phyloP scores from a whole-genome alignment of 2,113 vertebrate genomes.

The Chlamydotis undulata region DNA sequence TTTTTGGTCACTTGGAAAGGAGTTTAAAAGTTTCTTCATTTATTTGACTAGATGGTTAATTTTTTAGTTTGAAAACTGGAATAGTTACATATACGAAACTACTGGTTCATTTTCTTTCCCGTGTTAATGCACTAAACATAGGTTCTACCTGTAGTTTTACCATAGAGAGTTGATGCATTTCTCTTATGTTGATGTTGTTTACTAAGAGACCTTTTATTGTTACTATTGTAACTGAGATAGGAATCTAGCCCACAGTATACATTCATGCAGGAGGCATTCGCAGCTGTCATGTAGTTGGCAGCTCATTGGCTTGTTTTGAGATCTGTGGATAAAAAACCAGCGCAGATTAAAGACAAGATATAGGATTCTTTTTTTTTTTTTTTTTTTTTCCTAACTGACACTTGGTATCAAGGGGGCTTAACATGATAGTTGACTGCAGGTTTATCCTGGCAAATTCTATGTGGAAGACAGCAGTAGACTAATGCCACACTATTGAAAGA shows the following conservation, averaged over 20 bases:
- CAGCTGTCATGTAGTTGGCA: constrained; percentile 32
- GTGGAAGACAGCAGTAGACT: not conserved
- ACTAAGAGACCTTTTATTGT: not conserved
- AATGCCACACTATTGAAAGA: not conserved
- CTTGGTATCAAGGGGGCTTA: not conserved
- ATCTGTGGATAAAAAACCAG: constrained; percentile 7
- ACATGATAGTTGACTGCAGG: not conserved
- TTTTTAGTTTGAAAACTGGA: not conserved
- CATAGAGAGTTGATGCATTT: not conserved
- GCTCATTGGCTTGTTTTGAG: constrained; percentile 18
- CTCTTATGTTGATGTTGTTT: not conserved
- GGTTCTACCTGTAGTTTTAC: not conserved
- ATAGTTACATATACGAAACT: not conserved
- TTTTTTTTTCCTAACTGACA: not conserved
- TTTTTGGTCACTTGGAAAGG: not conserved
- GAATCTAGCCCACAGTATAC: constrained; percentile 22
- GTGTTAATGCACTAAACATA: not conserved
- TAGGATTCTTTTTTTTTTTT: not conserved
- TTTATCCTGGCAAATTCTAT: not conserved
- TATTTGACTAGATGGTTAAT: not conserved
- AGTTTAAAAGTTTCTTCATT: not conserved
- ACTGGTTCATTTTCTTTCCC: not conserved
- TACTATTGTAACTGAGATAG: not conserved
- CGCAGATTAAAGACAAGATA: constrained; percentile 44
- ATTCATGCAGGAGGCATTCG: not conserved